Conservation (phyloP, 1,140 invertebrate species). For the Myzus persicae region DNA sequence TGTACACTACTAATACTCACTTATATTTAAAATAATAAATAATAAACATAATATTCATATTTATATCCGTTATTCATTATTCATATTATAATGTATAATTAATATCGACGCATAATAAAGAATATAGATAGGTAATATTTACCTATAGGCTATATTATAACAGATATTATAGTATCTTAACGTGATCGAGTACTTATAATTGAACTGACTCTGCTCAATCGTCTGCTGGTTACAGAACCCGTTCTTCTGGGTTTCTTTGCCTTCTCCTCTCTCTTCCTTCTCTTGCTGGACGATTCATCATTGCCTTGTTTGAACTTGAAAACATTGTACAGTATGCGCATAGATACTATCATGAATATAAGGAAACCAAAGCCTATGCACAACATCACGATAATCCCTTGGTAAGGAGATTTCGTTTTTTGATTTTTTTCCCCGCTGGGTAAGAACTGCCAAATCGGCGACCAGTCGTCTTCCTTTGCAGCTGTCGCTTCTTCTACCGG, state of each 20-base stretch:
- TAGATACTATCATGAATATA: conserved; percentile 29
- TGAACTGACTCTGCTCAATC: conserved; percentile 28
- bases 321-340: conserved; percentile 31
- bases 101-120: background rate
- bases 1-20: background rate
- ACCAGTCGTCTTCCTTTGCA: conserved; percentile 14
- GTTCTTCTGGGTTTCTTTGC: background rate
- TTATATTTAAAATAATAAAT: conserved; percentile 10
- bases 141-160: background rate
- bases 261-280: background rate
- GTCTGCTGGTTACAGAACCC: conserved; percentile 1
- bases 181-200: conserved; percentile 4
- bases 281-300: background rate
- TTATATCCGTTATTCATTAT: too few species aligned
- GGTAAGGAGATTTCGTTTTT: background rate
- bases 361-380: conserved; percentile 39
- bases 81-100: too few species aligned
- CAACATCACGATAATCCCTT: background rate
- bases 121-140: background rate
- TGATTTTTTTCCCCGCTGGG: conserved; percentile 19
- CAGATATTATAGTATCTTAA: background rate
- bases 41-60: background rate
- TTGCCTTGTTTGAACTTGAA: conserved; percentile 29
- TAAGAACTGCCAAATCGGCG: conserved; percentile 40
- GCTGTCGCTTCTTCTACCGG: background rate